Conservation (phyloP, 2,888 invertebrate species). For the Harpagoxenus sublaevis region DNA sequence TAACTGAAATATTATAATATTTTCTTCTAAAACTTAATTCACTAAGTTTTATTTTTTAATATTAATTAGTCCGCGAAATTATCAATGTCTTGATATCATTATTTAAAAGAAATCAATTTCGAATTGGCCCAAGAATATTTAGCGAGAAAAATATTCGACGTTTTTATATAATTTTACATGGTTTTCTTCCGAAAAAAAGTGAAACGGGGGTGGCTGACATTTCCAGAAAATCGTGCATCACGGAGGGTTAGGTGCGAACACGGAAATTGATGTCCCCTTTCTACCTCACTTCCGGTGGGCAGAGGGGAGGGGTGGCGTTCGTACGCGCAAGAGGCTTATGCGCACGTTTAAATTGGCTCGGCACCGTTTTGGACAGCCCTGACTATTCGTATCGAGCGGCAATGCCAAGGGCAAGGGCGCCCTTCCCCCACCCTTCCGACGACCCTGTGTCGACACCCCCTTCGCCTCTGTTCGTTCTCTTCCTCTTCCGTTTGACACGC, state of each 20-base stretch:
- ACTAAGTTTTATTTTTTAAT: background rate
- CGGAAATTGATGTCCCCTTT: slow-evolving; percentile 68
- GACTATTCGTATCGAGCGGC: slow-evolving; percentile 86
- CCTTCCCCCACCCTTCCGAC: slow-evolving; percentile 78
- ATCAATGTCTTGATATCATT: background rate
- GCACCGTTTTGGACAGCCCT: slow-evolving; percentile 85
- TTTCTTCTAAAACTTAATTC: background rate
- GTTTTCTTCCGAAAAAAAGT: background rate
- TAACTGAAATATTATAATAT: background rate
- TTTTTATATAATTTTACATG: background rate
- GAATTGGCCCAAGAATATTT: background rate
- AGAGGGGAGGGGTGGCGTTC: slow-evolving; percentile 28
- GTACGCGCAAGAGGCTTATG: slow-evolving; percentile 68
- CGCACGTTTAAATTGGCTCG: slow-evolving; percentile 78
- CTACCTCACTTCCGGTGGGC: slow-evolving; percentile 62
- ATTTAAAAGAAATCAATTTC: background rate
- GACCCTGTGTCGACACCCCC: slow-evolving; percentile 68
- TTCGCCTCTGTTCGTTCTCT: slow-evolving; percentile 68
- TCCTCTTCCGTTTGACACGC: slow-evolving; percentile 74
- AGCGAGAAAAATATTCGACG: background rate
- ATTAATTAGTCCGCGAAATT: background rate
- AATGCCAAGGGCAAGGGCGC: slow-evolving; percentile 86
- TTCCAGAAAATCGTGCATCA: slow-evolving; percentile 25
- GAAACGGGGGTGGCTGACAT: slow-evolving; percentile 1
- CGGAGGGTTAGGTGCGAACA: slow-evolving; percentile 27